A percentile compares a stretch with the other conserved stretches of the same genome.
Evolutionary conservation across 2,113 vertebrate species (phyloP).

Genomic region (Pampusana beccarii): DNA sequence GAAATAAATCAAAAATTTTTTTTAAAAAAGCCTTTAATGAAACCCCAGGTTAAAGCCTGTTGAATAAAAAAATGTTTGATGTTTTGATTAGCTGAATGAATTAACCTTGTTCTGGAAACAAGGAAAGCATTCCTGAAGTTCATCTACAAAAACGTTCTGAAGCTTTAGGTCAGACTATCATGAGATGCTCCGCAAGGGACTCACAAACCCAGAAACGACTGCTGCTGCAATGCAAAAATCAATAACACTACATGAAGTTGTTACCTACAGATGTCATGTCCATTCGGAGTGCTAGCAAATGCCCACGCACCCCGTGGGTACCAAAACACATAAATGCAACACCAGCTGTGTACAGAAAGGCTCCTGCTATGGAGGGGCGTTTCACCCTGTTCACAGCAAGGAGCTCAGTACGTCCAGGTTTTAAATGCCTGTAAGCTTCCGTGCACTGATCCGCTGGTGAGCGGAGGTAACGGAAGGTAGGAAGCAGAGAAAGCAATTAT

Average conservation of each 20-base stretch:
- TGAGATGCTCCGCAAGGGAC: background rate
- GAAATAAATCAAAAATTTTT: background rate
- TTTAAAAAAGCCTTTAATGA: background rate
- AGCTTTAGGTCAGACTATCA: background rate
- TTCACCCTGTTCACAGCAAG: background rate
- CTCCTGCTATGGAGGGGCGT: background rate
- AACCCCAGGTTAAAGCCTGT: background rate
- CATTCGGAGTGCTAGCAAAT: background rate
- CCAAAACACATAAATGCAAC: background rate
- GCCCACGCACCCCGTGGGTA: fast-evolving
- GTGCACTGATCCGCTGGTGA: background rate
- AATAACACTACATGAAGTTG: background rate
- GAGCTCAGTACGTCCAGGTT: background rate
- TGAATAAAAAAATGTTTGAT: background rate
- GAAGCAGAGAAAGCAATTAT: constrained; percentile 40
- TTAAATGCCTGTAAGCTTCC: background rate
- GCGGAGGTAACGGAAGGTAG: background rate
- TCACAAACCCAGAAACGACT: background rate
- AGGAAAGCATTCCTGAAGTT: background rate
- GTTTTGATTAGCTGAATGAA: background rate
- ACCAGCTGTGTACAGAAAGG: background rate
- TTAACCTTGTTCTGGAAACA: background rate
- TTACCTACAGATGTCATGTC: background rate
- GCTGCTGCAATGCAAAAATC: background rate
- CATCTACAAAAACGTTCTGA: background rate